Evolutionary conservation across 2,797 vertebrate species (phyloP).

Genomic region (Poecilia wingei): DNA sequence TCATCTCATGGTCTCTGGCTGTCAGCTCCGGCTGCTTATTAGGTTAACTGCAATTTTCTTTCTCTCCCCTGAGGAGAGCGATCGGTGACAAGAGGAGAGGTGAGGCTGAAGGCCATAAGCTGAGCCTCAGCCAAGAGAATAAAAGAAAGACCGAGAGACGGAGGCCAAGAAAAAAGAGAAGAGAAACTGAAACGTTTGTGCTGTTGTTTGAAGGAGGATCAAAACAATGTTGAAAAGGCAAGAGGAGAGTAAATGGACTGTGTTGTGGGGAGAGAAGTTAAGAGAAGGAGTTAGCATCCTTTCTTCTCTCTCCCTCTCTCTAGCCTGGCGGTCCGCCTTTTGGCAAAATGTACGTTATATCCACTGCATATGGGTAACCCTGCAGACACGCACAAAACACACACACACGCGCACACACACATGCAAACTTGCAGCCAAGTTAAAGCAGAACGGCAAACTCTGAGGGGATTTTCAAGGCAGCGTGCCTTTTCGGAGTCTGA

Average conservation of each 20-base stretch:
- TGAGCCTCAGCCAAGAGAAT: slow-evolving; percentile 53
- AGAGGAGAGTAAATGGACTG: slow-evolving; percentile 46
- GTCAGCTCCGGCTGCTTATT: slow-evolving; percentile 54
- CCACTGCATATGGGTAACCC: slow-evolving; percentile 64
- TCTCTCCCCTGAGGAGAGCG: slow-evolving; percentile 36
- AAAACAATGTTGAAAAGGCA: slow-evolving; percentile 38
- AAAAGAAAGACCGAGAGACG: slow-evolving; percentile 13
- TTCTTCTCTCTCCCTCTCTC: slow-evolving; percentile 39
- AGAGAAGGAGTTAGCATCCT: slow-evolving; percentile 45
- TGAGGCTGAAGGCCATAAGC: slow-evolving; percentile 49
- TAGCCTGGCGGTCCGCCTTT: slow-evolving; percentile 64
- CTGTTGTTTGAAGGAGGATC: slow-evolving; percentile 49
- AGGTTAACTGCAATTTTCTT: slow-evolving; percentile 48
- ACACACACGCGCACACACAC: slow-evolving; percentile 12
- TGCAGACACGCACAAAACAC: slow-evolving; percentile 20
- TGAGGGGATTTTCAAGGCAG: slow-evolving; percentile 53
- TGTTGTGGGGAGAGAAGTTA: slow-evolving; percentile 47
- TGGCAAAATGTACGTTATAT: slow-evolving; percentile 66
- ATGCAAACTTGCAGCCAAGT: slow-evolving; percentile 40
- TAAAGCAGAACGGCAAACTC: slow-evolving; percentile 54
- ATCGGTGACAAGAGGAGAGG: slow-evolving; percentile 49
- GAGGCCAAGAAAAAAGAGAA: background rate
- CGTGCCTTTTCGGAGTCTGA: slow-evolving; percentile 36
- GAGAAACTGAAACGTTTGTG: slow-evolving; percentile 21
- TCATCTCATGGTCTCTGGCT: slow-evolving; percentile 55